These are phyloP conservation scores for Acanthosepion lycidas DNA, from an alignment of 2,888 invertebrate genomes.

Conservation along the genomic window DNA sequence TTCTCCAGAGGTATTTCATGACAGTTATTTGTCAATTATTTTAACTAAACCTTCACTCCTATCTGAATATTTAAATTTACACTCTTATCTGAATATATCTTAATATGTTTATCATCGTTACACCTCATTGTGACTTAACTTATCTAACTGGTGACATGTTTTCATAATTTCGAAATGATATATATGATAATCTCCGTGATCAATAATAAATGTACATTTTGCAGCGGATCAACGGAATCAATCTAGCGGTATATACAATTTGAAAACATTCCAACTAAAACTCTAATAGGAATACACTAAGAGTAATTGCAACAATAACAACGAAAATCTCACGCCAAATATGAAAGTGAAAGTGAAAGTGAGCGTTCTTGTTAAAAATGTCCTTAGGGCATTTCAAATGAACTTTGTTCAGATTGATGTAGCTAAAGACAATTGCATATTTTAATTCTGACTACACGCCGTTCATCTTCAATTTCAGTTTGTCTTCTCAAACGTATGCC, in stretches of 20 bases:
- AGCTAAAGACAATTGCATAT: neutral
- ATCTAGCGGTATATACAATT: neutral
- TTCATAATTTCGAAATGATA: no score
- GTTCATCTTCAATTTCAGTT: neutral
- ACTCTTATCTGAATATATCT: no score
- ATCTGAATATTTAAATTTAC: no score
- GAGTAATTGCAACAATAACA: neutral
- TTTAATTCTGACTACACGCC: neutral
- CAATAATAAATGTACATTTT: no score
- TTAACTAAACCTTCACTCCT: no score
- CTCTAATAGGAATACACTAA: neutral
- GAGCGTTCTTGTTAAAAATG: neutral
- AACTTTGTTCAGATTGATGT: neutral
- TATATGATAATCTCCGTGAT: no score
- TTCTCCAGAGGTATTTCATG: no score
- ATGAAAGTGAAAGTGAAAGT: neutral
- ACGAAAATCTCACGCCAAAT: neutral
- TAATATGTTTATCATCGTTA: no score
- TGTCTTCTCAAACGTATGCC: neutral
- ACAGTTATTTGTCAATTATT: no score
- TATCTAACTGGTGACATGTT: no score
- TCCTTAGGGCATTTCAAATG: neutral
- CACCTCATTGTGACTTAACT: no score
- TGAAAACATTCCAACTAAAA: neutral
- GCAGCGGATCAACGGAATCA: no score